Base-by-base conservation (phyloP, 1,140 invertebrate genomes). In the Macrocentrus cingulum region DNA sequence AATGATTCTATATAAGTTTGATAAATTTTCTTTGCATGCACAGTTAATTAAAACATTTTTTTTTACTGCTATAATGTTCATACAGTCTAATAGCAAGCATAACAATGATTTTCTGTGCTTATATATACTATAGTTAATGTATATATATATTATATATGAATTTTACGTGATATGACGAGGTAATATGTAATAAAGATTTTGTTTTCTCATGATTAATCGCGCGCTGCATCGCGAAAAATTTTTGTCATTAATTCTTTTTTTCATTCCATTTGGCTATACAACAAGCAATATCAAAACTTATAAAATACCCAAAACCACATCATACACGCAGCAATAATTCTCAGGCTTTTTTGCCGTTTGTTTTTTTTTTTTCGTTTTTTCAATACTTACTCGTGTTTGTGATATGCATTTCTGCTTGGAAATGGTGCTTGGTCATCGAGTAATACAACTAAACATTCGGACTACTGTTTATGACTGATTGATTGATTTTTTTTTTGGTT, bases 371-470 rank as follows among this genome's bases (percentile, higher is more conserved):
- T 63, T 64, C 62, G 41, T 68, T 63, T 49, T 48, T 32, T 32
- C n/a, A n/a, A n/a, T n/a, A n/a, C n/a, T n/a, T n/a, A 37, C 18
- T 32, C 23, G 50, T 59, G 51, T 63, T 50, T 61, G 56, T 79
- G 76, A 79, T 79, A 79, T 79, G 74, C 72, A 68, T 77, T 76
- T 69, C 68, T 71, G 70, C 71, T 71, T 76, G 69, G n/a, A n/a
- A 74, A 68, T 75, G 70, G 56, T 76, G 71, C 68, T 77, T 76
- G 71, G 72, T 79, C 74, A 62, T 65, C 62, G 46, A 66, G 68
- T 70, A 45, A 19, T 42, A 54, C 59, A 66, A 51, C 52, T 58
- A 45, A 60, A n/a, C 56, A 50, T 56, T 34, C 16, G 18, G 34
- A 46, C 36, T 55, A 53, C 49, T 16, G 48, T 37, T 53, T 32